A percentile compares a stretch with the other conserved stretches of the same genome.
phyloP scores from a whole-genome alignment of 2,113 vertebrate species.

The Seriola aureovittata region DNA sequence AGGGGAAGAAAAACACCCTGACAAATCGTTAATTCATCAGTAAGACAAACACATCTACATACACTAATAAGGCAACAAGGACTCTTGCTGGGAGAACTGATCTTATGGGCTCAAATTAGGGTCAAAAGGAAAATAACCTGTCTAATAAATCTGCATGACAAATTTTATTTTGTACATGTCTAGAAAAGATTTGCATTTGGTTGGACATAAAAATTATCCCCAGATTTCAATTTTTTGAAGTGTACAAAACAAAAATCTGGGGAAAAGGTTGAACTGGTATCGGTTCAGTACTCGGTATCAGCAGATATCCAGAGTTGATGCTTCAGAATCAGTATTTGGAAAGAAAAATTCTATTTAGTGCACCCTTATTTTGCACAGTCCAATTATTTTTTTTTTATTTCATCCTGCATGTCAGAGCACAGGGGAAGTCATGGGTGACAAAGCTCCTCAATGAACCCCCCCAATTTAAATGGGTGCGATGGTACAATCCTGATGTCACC shows the following conservation, averaged over 20 bases:
- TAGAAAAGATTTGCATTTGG: too few relatives aligned
- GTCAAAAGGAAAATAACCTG: too few relatives aligned
- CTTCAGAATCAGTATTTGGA: not conserved
- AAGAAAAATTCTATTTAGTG: not conserved
- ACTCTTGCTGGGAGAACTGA: not conserved
- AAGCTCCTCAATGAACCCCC: not conserved
- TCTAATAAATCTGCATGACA: too few relatives aligned
- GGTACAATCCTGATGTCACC: conserved; percentile 58
- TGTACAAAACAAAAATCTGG: not conserved
- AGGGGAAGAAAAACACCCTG: not conserved
- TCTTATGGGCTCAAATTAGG: too few relatives aligned
- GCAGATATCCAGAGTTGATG: not conserved
- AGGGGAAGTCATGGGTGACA: conserved; percentile 9
- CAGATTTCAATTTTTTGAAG: not conserved
- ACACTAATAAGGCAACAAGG: not conserved
- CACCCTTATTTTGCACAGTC: not conserved
- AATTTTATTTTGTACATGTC: too few relatives aligned
- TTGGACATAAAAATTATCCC: too few relatives aligned
- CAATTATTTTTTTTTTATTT: not conserved
- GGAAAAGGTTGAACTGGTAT: not conserved
- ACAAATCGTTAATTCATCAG: not conserved
- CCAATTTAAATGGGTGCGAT: conserved; percentile 1
- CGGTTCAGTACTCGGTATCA: not conserved
- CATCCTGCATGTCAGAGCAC: conserved; percentile 1
- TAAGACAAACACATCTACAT: not conserved